phyloP scores from a whole-genome alignment of 1,140 invertebrate genomes.

The Pseudomyrmex flavicornis region DNA sequence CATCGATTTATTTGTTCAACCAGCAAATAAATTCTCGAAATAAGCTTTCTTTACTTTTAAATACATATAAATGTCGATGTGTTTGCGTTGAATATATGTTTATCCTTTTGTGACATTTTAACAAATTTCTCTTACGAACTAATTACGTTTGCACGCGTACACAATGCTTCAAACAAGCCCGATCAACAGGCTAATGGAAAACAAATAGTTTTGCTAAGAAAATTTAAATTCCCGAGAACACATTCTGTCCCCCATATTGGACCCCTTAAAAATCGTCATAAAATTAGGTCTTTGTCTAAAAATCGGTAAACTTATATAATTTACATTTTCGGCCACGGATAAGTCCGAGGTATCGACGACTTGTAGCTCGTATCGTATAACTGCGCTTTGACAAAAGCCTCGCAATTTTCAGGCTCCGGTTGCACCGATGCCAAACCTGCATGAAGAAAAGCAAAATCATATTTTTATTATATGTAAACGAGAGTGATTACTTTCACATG shows the following conservation, averaged over 20 bases:
- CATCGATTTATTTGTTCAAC: conserved; percentile 58
- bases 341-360: conserved; percentile 88
- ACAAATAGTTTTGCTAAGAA: background rate
- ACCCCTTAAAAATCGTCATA: background rate
- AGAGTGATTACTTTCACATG: background rate
- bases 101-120: background rate
- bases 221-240: background rate
- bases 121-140: conserved; percentile 35
- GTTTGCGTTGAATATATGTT: conserved; percentile 14
- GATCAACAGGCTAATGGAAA: conserved; percentile 60
- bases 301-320: background rate
- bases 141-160: background rate
- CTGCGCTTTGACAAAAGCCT: conserved; percentile 92
- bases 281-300: background rate
- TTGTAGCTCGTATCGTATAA: conserved; percentile 92
- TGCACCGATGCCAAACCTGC: conserved; percentile 90
- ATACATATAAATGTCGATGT: conserved; percentile 26
- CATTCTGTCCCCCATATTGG: conserved; percentile 1
- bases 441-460: conserved; percentile 62
- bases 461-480: conserved; percentile 5
- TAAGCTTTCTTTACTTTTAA: conserved; percentile 7
- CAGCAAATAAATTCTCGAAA: conserved; percentile 46
- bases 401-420: conserved; percentile 91
- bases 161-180: conserved; percentile 24
- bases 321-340: conserved; percentile 88